These are phyloP conservation scores for Solenopsis invicta DNA, from an alignment of 1,140 invertebrate genomes.

Conservation along the genomic window DNA sequence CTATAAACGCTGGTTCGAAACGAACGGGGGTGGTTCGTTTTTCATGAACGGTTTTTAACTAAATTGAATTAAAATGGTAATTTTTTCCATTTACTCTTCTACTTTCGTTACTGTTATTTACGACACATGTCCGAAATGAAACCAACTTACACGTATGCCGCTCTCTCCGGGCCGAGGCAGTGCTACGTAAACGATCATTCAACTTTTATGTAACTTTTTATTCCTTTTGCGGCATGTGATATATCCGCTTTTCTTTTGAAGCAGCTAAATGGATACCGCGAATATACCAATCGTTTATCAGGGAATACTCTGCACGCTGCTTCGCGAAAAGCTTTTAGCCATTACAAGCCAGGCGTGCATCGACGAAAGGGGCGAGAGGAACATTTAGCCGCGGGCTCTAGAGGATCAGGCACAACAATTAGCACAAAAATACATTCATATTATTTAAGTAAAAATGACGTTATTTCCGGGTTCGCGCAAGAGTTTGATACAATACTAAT, in stretches of 20 bases:
- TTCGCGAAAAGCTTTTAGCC: constrained; percentile 71
- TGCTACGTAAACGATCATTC: constrained; percentile 34
- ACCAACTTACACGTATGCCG: constrained; percentile 11
- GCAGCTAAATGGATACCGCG: constrained; percentile 55
- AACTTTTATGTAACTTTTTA: constrained; percentile 48
- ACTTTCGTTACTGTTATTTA: constrained; percentile 27
- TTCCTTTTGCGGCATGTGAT: constrained; percentile 44
- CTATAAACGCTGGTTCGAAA: constrained; percentile 20
- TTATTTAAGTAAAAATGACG: neutral
- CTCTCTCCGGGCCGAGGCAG: neutral
- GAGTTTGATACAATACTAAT: neutral
- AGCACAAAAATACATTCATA: constrained; percentile 45
- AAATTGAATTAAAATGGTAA: constrained; percentile 47
- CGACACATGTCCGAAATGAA: constrained; percentile 31
- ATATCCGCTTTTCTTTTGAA: constrained; percentile 27
- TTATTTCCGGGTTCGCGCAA: neutral
- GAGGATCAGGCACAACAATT: constrained; percentile 32
- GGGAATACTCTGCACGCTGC: constrained; percentile 47
- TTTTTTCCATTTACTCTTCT: constrained; percentile 22
- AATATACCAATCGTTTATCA: constrained; percentile 69
- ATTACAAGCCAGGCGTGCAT: constrained; percentile 46
- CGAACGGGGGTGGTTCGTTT: constrained; percentile 3
- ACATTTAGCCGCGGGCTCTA: constrained; percentile 12
- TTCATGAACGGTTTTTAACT: constrained; percentile 22
- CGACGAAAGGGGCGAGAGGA: constrained; percentile 35